These are phyloP conservation scores for Hermetia illucens DNA, from an alignment of 1,140 invertebrate genomes.

Conservation along the genomic window DNA sequence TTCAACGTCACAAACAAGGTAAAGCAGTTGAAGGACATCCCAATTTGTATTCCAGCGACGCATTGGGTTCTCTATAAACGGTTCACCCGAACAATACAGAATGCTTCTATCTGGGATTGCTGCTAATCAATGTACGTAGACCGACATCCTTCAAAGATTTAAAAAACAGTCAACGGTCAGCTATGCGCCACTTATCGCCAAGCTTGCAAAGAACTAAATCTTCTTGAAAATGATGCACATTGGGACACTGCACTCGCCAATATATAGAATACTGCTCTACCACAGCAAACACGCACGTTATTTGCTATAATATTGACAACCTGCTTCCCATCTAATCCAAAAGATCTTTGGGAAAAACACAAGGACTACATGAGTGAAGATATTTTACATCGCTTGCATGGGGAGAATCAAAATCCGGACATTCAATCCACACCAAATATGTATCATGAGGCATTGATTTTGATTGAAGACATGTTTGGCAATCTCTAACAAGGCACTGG, in stretches of 20 bases:
- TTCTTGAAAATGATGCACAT: constrained; percentile 20
- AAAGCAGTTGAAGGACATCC: constrained; percentile 11
- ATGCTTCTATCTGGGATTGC: constrained; percentile 26
- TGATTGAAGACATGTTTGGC: constrained; percentile 4
- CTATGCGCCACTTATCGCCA: constrained; percentile 22
- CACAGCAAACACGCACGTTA: constrained; percentile 22
- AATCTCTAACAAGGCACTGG: constrained; percentile 8
- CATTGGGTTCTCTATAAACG: constrained; percentile 24
- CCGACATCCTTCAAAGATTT: constrained; percentile 26
- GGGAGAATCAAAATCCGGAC: neutral
- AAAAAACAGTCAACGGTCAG: constrained; percentile 21
- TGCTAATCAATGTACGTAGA: constrained; percentile 23
- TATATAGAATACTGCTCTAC: constrained; percentile 13
- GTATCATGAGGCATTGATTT: neutral
- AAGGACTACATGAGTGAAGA: constrained; percentile 14
- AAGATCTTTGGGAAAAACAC: constrained; percentile 19
- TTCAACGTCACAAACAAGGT: neutral
- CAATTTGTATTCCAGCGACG: constrained; percentile 13
- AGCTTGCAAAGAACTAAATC: constrained; percentile 19
- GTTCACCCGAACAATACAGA: constrained; percentile 21
- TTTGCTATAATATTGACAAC: constrained; percentile 24
- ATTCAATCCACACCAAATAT: constrained; percentile 4
- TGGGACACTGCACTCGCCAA: constrained; percentile 20
- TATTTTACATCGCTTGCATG: constrained; percentile 6
- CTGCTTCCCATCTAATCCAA: constrained; percentile 14